Percentiles rank a stretch among this genome's conserved stretches.
These are phyloP conservation scores for Dendrolimus pini DNA, from an alignment of 2,888 invertebrate genomes.

Conservation along the genomic window DNA sequence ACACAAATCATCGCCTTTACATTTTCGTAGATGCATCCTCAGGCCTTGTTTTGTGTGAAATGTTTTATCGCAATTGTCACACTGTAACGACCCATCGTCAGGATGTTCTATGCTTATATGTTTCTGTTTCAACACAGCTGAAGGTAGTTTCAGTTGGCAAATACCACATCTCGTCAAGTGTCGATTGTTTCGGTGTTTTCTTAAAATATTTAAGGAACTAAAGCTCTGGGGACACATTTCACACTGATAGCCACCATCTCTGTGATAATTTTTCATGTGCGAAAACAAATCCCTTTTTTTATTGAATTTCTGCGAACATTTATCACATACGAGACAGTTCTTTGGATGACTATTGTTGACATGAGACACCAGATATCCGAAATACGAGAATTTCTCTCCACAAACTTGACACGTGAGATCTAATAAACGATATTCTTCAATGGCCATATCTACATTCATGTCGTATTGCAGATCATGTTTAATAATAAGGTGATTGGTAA, in stretches of 20 bases:
- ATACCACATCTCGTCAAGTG: constrained; percentile 57
- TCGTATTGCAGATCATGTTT: constrained; percentile 57
- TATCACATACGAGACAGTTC: constrained; percentile 60
- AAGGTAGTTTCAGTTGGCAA: constrained; percentile 55
- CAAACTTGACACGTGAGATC: constrained; percentile 52
- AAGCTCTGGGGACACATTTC: constrained; percentile 55
- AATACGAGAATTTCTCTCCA: constrained; percentile 55
- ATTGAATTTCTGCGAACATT: constrained; percentile 61
- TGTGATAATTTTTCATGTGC: constrained; percentile 63
- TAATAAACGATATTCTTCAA: constrained; percentile 52
- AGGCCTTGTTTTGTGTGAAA: constrained; percentile 64
- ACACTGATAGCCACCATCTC: constrained; percentile 63
- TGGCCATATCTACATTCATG: constrained; percentile 53
- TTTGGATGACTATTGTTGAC: constrained; percentile 61
- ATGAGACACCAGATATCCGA: constrained; percentile 61
- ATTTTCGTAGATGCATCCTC: constrained; percentile 58
- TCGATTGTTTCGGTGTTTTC: constrained; percentile 55
- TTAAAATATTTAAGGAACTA: constrained; percentile 51
- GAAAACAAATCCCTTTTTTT: constrained; percentile 61
- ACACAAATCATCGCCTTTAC: constrained; percentile 42
- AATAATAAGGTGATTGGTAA: constrained; percentile 42
- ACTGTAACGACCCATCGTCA: constrained; percentile 55
- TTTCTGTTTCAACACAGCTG: constrained; percentile 56
- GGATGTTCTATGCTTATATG: constrained; percentile 62
- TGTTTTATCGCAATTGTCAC: constrained; percentile 53